Base-by-base conservation (phyloP, 2,113 vertebrate species). In the Mesembrinibis cayennensis region DNA sequence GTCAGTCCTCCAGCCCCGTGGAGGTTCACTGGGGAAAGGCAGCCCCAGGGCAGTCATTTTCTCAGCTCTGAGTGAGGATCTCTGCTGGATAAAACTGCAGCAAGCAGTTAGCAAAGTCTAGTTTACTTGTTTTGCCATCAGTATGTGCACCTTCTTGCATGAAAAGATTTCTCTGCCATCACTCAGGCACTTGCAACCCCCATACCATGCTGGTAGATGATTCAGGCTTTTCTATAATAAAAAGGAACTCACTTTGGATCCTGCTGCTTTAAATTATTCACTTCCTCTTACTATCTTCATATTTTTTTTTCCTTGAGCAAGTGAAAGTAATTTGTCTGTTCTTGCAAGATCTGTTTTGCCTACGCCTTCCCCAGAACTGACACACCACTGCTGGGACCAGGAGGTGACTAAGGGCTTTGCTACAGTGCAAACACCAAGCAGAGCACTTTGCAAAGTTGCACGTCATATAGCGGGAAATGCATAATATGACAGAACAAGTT, bases 221-320 rank as follows among this genome's bases (percentile, higher is more conserved):
- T 61, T 86, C 27, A 59, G 61, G 25, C 21, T 82, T 92, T 92
- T 69, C 40, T 87, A 0, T 44, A 63, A 53, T 22, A 83, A 66
- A 83, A 66, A 67, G 82, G 38, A 93, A 49, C 30, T 74, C 50
- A 30, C 27, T 87, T 20, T 55, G 27, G 52, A 87, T 67, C 47
- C 88, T 59, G 55, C 76, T 87, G 52, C 79, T 91, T 94, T 90
- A 53, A 91, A 87, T 62, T 71, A 61, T 79, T 87, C 44, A 29
- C 87, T 94, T 95, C 83, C 61, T 91, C 52, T 94, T 82, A 27
- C 30, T 34, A 25, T n/a, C 20, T 67, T 62, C 13, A 26, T 49
- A n/a, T n/a, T 42, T 27, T 36, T 81, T 6, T 6, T 69, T 34
- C 20, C 30, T 94, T 71, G 38, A 74, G 50, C 67, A 95, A 97